A percentile compares a stretch with the other conserved stretches of the same genome.
phyloP scores from a whole-genome alignment of 2,113 vertebrate species.

The Sclerurus mexicanus region DNA sequence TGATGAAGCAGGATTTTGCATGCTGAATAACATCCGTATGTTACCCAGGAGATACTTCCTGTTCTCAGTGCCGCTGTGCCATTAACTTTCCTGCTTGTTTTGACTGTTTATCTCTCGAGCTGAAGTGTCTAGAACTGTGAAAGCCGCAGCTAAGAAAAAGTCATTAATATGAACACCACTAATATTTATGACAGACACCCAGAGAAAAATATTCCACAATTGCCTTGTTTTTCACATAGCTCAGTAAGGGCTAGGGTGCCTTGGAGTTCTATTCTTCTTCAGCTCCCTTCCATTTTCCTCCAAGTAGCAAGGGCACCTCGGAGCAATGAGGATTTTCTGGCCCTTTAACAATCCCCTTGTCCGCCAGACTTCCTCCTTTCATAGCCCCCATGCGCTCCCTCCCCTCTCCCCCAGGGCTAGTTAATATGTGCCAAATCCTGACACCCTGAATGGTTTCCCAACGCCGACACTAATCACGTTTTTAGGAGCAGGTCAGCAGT shows the following conservation, averaged over 20 bases:
- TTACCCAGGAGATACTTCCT: neutral
- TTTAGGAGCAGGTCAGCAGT: slow-evolving; percentile 73
- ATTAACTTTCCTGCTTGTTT: slow-evolving; percentile 5
- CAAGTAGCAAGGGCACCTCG: neutral
- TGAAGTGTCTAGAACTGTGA: neutral
- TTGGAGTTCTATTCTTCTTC: neutral
- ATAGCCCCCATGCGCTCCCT: slow-evolving; percentile 23
- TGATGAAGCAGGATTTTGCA: neutral
- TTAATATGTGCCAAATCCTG: slow-evolving; percentile 74
- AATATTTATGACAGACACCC: neutral
- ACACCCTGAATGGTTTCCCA: slow-evolving; percentile 72
- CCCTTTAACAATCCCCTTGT: slow-evolving; percentile 51
- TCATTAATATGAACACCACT: neutral
- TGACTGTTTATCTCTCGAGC: neutral
- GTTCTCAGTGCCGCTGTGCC: neutral
- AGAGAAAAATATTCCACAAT: neutral
- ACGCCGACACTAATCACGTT: slow-evolving; percentile 72
- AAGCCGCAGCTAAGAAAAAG: neutral
- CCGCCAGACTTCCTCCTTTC: slow-evolving; percentile 62
- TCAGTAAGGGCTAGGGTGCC: neutral
- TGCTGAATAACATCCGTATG: neutral
- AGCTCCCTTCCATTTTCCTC: neutral
- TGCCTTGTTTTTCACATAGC: neutral
- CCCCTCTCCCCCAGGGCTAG: slow-evolving; percentile 27
- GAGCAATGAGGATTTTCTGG: slow-evolving; percentile 48